phyloP scores from a whole-genome alignment of 2,113 vertebrate genomes.

The Embiotoca jacksoni region DNA sequence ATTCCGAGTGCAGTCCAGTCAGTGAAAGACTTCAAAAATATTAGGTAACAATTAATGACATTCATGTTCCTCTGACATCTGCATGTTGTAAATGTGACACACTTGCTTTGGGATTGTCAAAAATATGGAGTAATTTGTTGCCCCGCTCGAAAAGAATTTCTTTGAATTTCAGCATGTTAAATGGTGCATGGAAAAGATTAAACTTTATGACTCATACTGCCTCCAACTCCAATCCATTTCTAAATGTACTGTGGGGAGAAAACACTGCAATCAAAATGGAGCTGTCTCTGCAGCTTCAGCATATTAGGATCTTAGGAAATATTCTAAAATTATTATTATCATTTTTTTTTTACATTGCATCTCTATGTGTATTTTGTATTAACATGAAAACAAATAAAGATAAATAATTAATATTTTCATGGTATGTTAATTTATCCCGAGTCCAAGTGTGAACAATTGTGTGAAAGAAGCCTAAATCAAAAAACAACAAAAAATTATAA shows the following conservation, averaged over 20 bases:
- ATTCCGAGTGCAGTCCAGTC: slow-evolving; percentile 2
- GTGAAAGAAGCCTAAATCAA: too few species aligned
- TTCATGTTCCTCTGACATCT: slow-evolving; percentile 8
- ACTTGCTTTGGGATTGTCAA: slow-evolving; percentile 10
- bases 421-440: neutral
- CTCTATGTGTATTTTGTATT: neutral
- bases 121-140: slow-evolving; percentile 33
- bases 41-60: slow-evolving; percentile 13
- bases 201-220: slow-evolving; percentile 52
- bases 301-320: slow-evolving; percentile 9
- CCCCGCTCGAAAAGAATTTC: slow-evolving; percentile 16
- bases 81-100: slow-evolving; percentile 31
- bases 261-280: slow-evolving; percentile 3
- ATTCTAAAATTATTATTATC: neutral
- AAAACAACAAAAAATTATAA: too few species aligned
- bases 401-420: neutral
- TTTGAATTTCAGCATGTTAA: slow-evolving; percentile 49
- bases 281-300: neutral
- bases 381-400: slow-evolving; percentile 7
- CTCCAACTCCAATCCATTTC: slow-evolving; percentile 33
- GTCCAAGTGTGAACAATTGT: neutral
- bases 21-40: neutral
- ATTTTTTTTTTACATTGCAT: neutral
- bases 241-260: slow-evolving; percentile 19
- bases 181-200: slow-evolving; percentile 47